Evolutionary conservation across 2,888 invertebrate genomes (phyloP).

Genomic region (Desoria tigrina): DNA sequence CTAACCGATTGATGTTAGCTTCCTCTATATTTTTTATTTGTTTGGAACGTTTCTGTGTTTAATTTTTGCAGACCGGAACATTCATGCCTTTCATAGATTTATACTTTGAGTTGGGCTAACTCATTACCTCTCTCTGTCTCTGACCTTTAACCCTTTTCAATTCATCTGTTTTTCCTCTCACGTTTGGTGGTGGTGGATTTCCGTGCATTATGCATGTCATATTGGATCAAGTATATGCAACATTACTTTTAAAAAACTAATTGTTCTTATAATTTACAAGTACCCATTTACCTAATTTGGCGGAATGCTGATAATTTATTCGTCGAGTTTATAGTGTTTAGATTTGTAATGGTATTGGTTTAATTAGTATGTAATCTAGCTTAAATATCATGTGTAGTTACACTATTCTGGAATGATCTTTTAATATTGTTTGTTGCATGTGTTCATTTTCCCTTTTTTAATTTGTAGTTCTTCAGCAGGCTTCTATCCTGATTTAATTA

Average conservation of each 20-base stretch:
- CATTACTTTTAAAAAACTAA: too few species aligned
- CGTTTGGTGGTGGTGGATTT: conserved; percentile 2
- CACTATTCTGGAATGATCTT: not conserved
- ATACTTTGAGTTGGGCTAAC: conserved; percentile 22
- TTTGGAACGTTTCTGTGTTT: too few species aligned
- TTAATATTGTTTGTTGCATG: not conserved
- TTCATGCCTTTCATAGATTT: conserved; percentile 21
- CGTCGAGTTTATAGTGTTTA: too few species aligned
- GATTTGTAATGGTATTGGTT: not conserved
- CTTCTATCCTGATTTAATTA: conserved; percentile 25
- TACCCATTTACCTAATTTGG: too few species aligned
- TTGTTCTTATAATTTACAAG: too few species aligned
- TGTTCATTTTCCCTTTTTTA: conserved; percentile 4
- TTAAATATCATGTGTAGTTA: too few species aligned
- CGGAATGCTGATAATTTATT: too few species aligned
- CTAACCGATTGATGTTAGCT: too few species aligned
- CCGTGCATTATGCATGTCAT: not conserved
- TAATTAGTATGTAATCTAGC: not conserved
- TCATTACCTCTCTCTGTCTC: conserved; percentile 19
- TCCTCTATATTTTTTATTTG: too few species aligned
- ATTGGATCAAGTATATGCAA: too few species aligned
- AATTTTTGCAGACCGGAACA: conserved; percentile 24
- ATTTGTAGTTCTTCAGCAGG: conserved; percentile 30
- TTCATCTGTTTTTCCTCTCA: not conserved
- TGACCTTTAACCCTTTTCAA: not conserved